Evolutionary conservation across 1,140 invertebrate genomes (phyloP).

Genomic region (Eriosoma lanigerum): DNA sequence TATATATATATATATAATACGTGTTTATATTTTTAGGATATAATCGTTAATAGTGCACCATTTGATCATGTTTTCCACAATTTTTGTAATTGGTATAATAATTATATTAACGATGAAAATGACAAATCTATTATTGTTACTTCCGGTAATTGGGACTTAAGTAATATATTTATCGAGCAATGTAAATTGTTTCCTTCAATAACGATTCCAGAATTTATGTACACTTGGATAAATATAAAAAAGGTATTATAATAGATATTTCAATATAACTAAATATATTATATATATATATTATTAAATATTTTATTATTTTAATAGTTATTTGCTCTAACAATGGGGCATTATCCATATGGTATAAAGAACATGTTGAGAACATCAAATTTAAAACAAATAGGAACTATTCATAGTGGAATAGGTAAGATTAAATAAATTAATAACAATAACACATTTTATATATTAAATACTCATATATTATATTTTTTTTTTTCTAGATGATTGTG

Average conservation of each 20-base stretch:
- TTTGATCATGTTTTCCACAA: slow-evolving; percentile 31
- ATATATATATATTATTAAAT: not conserved
- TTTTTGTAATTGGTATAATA: slow-evolving; percentile 26
- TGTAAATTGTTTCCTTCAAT: slow-evolving; percentile 41
- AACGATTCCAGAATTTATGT: slow-evolving; percentile 27
- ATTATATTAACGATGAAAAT: not conserved
- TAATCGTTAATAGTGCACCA: not conserved
- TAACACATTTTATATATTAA: not conserved
- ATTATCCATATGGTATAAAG: slow-evolving; percentile 49
- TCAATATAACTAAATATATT: not conserved
- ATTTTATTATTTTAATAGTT: slow-evolving; percentile 28
- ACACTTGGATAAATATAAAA: slow-evolving; percentile 44
- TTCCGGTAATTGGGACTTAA: slow-evolving; percentile 37
- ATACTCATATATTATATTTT: not conserved
- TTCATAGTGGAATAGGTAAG: slow-evolving; percentile 52
- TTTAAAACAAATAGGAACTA: slow-evolving; percentile 40
- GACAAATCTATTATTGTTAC: slow-evolving; percentile 39
- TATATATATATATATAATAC: too few species aligned
- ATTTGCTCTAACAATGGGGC: slow-evolving; percentile 42
- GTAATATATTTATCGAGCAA: slow-evolving; percentile 22
- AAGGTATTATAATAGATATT: not conserved
- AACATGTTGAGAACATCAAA: slow-evolving; percentile 46
- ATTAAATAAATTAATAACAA: slow-evolving; percentile 16
- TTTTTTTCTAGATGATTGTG: slow-evolving; percentile 35
- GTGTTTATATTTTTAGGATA: not conserved